Conservation (phyloP, 2,113 vertebrate species). For the Gymnobelideus leadbeateri region DNA sequence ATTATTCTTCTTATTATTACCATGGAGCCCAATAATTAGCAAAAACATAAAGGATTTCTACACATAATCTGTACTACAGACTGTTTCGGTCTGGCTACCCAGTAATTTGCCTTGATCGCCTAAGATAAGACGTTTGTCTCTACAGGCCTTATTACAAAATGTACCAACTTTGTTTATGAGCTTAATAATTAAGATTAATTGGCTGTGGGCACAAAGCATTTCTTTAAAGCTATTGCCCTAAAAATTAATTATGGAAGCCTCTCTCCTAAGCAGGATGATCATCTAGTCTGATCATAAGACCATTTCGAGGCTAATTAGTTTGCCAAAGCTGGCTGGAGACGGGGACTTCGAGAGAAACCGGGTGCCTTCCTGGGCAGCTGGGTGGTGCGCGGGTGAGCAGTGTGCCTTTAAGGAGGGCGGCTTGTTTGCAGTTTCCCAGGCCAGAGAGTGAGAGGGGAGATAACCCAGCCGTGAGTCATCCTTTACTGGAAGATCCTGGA, state of each 20-base stretch:
- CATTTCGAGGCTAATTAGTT: neutral
- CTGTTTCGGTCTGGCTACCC: neutral
- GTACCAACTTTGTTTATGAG: neutral
- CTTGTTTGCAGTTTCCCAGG: slow-evolving; percentile 79
- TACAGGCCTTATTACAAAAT: slow-evolving; percentile 51
- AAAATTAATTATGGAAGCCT: neutral
- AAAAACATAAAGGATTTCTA: slow-evolving; percentile 47
- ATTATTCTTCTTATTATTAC: neutral
- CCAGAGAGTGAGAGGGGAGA: slow-evolving; percentile 69
- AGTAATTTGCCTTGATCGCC: slow-evolving; percentile 57
- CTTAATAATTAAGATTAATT: neutral
- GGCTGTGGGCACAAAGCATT: slow-evolving; percentile 24
- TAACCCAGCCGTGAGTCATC: slow-evolving; percentile 77
- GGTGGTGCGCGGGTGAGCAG: neutral
- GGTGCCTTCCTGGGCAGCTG: neutral
- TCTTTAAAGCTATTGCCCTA: neutral
- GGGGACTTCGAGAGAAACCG: neutral
- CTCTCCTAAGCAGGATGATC: neutral
- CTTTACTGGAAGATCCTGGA: slow-evolving; percentile 81
- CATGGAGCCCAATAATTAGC: slow-evolving; percentile 46
- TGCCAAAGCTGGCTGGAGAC: neutral
- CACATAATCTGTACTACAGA: neutral
- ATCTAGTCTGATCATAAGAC: no score
- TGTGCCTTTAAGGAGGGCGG: slow-evolving; percentile 75
- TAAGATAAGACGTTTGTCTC: slow-evolving; percentile 45